Percentiles rank a stretch among this genome's conserved stretches.
phyloP scores from a whole-genome alignment of 2,113 vertebrate species.

The Ia io region DNA sequence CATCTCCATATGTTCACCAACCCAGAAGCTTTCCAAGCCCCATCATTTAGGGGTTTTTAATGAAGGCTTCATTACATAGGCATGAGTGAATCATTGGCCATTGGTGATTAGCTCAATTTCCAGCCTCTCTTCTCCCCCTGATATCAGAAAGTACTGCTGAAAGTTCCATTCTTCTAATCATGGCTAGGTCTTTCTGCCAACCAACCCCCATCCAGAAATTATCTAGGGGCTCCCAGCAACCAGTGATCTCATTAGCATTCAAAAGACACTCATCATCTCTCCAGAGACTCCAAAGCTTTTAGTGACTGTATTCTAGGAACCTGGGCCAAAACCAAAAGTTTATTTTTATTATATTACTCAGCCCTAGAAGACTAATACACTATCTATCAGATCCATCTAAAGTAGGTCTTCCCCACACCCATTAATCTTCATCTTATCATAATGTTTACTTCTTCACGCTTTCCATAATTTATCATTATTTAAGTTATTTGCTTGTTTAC shows the following conservation, averaged over 20 bases:
- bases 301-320: neutral
- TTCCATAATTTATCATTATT: neutral
- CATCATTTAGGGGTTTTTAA: neutral
- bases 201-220: neutral
- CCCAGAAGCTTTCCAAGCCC: neutral
- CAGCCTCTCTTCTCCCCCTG: neutral
- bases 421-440: neutral
- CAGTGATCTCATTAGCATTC: neutral
- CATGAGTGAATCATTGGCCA: neutral
- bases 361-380: neutral
- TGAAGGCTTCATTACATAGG: neutral
- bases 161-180: neutral
- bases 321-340: neutral
- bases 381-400: neutral
- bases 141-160: neutral
- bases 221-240: neutral
- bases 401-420: neutral
- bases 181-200: neutral
- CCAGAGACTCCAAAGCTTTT: neutral
- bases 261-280: neutral
- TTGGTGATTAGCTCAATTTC: neutral
- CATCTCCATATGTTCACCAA: neutral
- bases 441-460: neutral
- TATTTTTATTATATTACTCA: neutral
- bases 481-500: neutral